Conservation (phyloP, 2,113 vertebrate genomes). For the Arothron firmamentum region DNA sequence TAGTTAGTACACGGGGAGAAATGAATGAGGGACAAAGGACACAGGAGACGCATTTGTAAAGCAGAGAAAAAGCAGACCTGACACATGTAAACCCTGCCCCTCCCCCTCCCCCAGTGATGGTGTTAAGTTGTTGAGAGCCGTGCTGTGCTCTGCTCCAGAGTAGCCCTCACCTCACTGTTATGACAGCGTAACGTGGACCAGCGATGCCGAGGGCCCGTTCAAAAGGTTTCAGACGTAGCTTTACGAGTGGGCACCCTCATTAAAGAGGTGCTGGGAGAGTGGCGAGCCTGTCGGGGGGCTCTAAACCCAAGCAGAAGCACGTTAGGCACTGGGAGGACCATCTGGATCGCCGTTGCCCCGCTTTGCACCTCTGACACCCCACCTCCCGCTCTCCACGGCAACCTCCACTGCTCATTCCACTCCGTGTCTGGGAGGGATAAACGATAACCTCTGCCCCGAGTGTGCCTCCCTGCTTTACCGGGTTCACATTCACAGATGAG, state of each 20-base stretch:
- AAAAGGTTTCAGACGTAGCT: slow-evolving; percentile 44
- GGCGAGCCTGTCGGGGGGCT: slow-evolving; percentile 41
- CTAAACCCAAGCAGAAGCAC: slow-evolving; percentile 37
- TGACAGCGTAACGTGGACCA: slow-evolving; percentile 41
- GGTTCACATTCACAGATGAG: slow-evolving; percentile 42
- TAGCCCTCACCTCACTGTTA: slow-evolving; percentile 15
- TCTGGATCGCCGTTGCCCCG: slow-evolving; percentile 37
- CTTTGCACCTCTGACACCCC: slow-evolving; percentile 22
- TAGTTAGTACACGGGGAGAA: not conserved
- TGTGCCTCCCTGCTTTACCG: slow-evolving; percentile 20
- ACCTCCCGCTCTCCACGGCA: slow-evolving; percentile 7
- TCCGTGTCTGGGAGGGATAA: slow-evolving; percentile 14
- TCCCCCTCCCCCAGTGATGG: slow-evolving; percentile 14
- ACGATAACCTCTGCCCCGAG: slow-evolving; percentile 32
- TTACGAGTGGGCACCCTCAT: slow-evolving; percentile 57
- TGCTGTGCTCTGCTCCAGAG: slow-evolving; percentile 15
- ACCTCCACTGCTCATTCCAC: slow-evolving; percentile 3
- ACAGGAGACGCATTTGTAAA: slow-evolving; percentile 13
- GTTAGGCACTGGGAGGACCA: slow-evolving; percentile 29
- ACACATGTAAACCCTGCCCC: slow-evolving; percentile 24
- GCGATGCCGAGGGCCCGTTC: slow-evolving; percentile 48
- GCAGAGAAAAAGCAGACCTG: slow-evolving; percentile 37
- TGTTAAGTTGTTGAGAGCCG: slow-evolving; percentile 58
- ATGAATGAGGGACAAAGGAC: not conserved
- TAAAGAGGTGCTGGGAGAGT: slow-evolving; percentile 65